Conservation (phyloP, 2,797 vertebrate species). For the Tapirus indicus region DNA sequence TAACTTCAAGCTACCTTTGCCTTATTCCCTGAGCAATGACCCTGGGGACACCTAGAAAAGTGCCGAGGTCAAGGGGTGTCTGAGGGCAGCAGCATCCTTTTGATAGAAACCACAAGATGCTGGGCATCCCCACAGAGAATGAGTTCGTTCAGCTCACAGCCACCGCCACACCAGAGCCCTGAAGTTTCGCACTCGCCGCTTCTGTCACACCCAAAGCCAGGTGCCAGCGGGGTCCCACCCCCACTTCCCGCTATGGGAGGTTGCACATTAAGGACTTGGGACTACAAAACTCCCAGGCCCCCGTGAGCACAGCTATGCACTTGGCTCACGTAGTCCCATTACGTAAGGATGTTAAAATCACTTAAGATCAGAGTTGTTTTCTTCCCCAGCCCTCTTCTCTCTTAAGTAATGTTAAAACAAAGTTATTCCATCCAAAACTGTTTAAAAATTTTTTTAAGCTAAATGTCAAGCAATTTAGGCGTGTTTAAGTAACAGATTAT, state of each 20-base stretch:
- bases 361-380: background rate
- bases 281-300: background rate
- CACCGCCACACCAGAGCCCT: background rate
- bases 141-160: background rate
- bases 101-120: background rate
- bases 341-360: background rate
- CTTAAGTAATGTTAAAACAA: constrained; percentile 64
- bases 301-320: background rate
- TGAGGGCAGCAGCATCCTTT: background rate
- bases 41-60: background rate
- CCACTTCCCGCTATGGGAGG: background rate
- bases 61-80: background rate
- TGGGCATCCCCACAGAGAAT: background rate
- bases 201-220: background rate
- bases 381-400: background rate
- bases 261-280: background rate
- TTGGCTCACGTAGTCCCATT: background rate
- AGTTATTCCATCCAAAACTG: constrained; percentile 45
- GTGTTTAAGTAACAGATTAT: constrained; percentile 33
- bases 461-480: constrained; percentile 10
- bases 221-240: background rate
- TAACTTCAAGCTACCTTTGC: background rate
- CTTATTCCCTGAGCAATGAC: background rate
- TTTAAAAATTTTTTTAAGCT: background rate
- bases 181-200: rapidly evolving